phyloP scores from a whole-genome alignment of 2,888 invertebrate genomes.

The Silvanus unidentatus region DNA sequence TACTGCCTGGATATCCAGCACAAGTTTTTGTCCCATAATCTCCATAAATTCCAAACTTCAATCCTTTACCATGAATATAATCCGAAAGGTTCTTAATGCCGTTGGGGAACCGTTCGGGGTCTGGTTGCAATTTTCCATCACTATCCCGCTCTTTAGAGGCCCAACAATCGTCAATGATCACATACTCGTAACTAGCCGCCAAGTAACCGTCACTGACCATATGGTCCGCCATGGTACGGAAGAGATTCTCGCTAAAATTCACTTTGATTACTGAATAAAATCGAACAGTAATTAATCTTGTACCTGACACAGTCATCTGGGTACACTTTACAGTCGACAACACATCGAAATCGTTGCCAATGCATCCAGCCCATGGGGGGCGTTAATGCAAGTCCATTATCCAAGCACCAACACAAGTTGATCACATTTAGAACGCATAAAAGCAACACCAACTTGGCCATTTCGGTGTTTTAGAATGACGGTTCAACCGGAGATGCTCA shows the following conservation, averaged over 20 bases:
- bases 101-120: conserved; percentile 54
- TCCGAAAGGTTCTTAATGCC: conserved; percentile 56
- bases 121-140: conserved; percentile 49
- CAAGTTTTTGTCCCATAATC: conserved; percentile 76
- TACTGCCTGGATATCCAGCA: conserved; percentile 71
- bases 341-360: conserved; percentile 63
- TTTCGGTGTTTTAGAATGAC: no score
- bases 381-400: conserved; percentile 60
- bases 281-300: not conserved
- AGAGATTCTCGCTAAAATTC: conserved; percentile 49
- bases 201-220: conserved; percentile 55
- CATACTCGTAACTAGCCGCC: conserved; percentile 55
- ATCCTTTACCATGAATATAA: conserved; percentile 62
- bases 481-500: no score
- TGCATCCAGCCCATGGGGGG: conserved; percentile 73
- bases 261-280: not conserved
- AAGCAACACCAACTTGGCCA: no score
- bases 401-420: conserved; percentile 20
- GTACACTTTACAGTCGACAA: conserved; percentile 57
- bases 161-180: conserved; percentile 61
- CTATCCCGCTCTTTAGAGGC: conserved; percentile 47
- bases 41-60: conserved; percentile 77
- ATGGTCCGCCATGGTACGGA: conserved; percentile 51
- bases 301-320: conserved; percentile 40
- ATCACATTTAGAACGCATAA: no score